Evolutionary conservation across 2,888 invertebrate genomes (phyloP).

Genomic region (Operophtera brumata): DNA sequence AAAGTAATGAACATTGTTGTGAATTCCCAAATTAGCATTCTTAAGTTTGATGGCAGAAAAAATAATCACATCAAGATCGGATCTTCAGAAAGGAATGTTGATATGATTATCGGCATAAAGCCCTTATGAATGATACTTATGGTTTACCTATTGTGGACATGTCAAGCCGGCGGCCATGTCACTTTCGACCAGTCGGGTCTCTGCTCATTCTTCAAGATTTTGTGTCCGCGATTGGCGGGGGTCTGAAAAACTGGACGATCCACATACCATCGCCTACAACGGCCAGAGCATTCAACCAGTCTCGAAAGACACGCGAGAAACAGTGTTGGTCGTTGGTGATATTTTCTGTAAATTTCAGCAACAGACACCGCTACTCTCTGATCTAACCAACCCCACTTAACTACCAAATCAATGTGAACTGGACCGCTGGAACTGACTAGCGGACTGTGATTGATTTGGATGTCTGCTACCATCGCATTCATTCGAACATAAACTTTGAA

Average conservation of each 20-base stretch:
- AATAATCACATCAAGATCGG: slow-evolving; percentile 61
- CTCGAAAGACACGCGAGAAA: slow-evolving; percentile 59
- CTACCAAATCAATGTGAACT: slow-evolving; percentile 51
- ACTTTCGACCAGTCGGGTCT: slow-evolving; percentile 72
- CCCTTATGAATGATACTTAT: slow-evolving; percentile 80
- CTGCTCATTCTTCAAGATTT: slow-evolving; percentile 69
- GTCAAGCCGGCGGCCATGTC: slow-evolving; percentile 76
- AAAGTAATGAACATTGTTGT: slow-evolving; percentile 15
- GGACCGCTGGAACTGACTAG: slow-evolving; percentile 62
- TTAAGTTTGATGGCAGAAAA: slow-evolving; percentile 48
- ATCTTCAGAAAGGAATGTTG: slow-evolving; percentile 49
- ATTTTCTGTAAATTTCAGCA: slow-evolving; percentile 77
- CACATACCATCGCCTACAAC: slow-evolving; percentile 80
- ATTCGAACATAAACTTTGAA: slow-evolving; percentile 54
- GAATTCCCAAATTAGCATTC: slow-evolving; percentile 31
- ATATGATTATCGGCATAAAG: slow-evolving; percentile 64
- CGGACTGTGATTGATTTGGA: slow-evolving; percentile 52
- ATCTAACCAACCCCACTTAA: slow-evolving; percentile 46
- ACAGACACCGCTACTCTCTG: slow-evolving; percentile 73
- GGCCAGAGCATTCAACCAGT: slow-evolving; percentile 72
- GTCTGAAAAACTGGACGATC: slow-evolving; percentile 81
- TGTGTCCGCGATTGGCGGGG: slow-evolving; percentile 77
- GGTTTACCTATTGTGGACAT: slow-evolving; percentile 77
- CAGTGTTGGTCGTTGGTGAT: slow-evolving; percentile 75
- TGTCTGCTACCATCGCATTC: not conserved